Conservation (phyloP, 2,888 invertebrate genomes). For the Hartigia nigra region DNA sequence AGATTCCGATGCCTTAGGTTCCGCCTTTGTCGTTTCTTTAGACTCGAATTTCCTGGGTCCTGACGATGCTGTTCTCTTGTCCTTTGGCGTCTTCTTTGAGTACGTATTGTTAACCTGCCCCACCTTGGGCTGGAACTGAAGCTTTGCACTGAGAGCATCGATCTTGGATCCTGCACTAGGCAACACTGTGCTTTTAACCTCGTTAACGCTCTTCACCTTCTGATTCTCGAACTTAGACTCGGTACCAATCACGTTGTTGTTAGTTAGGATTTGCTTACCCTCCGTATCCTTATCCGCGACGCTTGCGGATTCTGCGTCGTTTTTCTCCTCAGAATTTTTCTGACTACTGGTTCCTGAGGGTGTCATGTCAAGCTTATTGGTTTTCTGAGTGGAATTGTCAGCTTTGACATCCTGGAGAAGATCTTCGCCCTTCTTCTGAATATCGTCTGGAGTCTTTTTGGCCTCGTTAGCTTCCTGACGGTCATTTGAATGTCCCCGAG, state of each 20-base stretch:
- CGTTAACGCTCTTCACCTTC: slow-evolving; percentile 9
- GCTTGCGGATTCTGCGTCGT: not conserved
- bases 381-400: not conserved
- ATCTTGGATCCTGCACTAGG: slow-evolving; percentile 56
- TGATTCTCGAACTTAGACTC: slow-evolving; percentile 28
- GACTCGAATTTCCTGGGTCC: slow-evolving; percentile 43
- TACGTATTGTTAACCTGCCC: slow-evolving; percentile 57
- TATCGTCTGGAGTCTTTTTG: not conserved
- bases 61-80: slow-evolving; percentile 42
- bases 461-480: not conserved
- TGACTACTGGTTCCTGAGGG: not conserved
- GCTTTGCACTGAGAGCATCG: slow-evolving; percentile 58
- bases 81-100: slow-evolving; percentile 53
- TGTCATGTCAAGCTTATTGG: not conserved
- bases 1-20: slow-evolving; percentile 12
- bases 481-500: not conserved
- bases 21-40: slow-evolving; percentile 22
- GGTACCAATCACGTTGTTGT: slow-evolving; percentile 16
- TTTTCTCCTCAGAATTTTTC: not conserved
- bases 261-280: slow-evolving; percentile 21
- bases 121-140: slow-evolving; percentile 61
- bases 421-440: not conserved
- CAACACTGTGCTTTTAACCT: slow-evolving; percentile 12
- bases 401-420: not conserved
- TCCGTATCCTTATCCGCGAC: not conserved